Percentiles rank a stretch among this genome's conserved stretches.
Evolutionary conservation across 2,113 vertebrate species (phyloP).

Genomic region (Atractosteus spatula): DNA sequence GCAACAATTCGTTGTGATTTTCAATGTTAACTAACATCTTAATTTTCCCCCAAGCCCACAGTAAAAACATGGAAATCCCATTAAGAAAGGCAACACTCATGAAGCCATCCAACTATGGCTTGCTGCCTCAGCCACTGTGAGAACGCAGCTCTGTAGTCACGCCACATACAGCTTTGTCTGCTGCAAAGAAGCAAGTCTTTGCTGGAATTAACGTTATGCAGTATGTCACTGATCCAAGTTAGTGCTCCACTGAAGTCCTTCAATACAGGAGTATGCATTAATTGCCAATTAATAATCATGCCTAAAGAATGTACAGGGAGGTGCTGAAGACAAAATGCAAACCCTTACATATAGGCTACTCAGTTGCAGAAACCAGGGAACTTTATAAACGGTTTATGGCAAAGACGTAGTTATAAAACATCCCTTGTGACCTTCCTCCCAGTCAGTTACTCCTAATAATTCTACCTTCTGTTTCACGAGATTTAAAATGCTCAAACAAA

Average conservation of each 20-base stretch:
- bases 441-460: too few relatives aligned
- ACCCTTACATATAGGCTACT: not conserved
- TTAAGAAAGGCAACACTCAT: too few relatives aligned
- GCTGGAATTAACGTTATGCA: not conserved
- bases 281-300: not conserved
- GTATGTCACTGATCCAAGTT: not conserved
- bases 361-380: too few relatives aligned
- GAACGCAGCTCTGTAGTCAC: not conserved
- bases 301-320: not conserved
- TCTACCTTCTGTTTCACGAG: too few relatives aligned
- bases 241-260: not conserved
- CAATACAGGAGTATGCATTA: not conserved
- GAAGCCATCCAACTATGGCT: not conserved
- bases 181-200: not conserved
- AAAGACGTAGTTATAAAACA: too few relatives aligned
- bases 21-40: not conserved
- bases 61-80: not conserved
- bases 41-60: too few relatives aligned
- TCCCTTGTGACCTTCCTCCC: too few relatives aligned
- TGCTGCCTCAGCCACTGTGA: not conserved
- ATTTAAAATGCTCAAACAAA: too few relatives aligned
- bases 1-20: not conserved
- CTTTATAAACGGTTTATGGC: too few relatives aligned
- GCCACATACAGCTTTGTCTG: not conserved
- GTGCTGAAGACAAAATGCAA: not conserved